Evolutionary conservation across 2,113 vertebrate species (phyloP).

Genomic region (Engystomops pustulosus): DNA sequence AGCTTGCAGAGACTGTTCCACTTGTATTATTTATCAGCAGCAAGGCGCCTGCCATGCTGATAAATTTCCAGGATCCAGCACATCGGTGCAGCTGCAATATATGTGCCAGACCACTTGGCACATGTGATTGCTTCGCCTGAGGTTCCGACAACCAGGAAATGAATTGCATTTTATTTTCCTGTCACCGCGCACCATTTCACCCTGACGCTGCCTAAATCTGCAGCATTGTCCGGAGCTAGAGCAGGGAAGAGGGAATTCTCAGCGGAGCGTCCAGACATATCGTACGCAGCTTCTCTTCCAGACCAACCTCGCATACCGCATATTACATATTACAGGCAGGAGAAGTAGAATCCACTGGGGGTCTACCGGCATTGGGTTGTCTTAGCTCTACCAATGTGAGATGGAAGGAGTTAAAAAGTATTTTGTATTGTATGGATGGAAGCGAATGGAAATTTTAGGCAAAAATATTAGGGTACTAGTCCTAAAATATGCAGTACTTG

Average conservation of each 20-base stretch:
- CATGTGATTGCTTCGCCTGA: constrained; percentile 26
- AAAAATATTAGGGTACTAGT: neutral
- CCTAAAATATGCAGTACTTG: neutral
- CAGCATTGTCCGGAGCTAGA: constrained; percentile 42
- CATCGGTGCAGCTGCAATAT: constrained; percentile 35
- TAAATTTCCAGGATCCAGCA: neutral
- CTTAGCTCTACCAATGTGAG: neutral
- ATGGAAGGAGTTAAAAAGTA: neutral
- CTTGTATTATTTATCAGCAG: constrained; percentile 33
- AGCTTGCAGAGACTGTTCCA: neutral
- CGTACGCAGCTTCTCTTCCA: neutral
- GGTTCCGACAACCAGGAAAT: constrained; percentile 6
- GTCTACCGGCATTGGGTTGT: neutral
- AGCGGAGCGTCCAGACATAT: constrained; percentile 20
- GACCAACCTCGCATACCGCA: neutral
- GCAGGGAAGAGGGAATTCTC: constrained; percentile 25
- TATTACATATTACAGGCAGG: neutral
- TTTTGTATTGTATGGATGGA: neutral
- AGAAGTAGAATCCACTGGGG: neutral
- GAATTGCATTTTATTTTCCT: constrained; percentile 47
- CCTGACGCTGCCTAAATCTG: constrained; percentile 8
- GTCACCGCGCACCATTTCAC: constrained; percentile 46
- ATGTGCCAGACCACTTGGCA: constrained; percentile 36
- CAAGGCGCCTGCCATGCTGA: neutral
- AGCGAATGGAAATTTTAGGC: neutral